These are phyloP conservation scores for Actinostola sp. DNA, from an alignment of 92 coral and sea anemone species.

Conservation along the genomic window DNA sequence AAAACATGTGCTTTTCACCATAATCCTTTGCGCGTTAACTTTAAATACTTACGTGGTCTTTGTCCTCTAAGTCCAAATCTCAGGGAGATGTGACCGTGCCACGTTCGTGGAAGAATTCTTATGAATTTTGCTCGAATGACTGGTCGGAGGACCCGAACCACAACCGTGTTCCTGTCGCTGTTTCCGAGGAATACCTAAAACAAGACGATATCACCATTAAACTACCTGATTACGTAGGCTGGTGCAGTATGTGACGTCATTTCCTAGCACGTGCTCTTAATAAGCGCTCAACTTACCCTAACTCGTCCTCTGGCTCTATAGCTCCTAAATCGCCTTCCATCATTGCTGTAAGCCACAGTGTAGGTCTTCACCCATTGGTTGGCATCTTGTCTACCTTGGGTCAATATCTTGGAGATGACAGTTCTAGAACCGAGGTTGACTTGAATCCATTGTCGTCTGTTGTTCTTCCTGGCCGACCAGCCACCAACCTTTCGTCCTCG, in stretches of 20 bases:
- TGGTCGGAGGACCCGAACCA: slow-evolving; percentile 69
- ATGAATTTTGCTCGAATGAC: slow-evolving; percentile 58
- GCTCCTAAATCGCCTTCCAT: slow-evolving; percentile 54
- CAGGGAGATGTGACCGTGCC: slow-evolving; percentile 72
- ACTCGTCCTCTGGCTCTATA: slow-evolving; percentile 66
- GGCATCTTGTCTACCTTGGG: slow-evolving; percentile 65
- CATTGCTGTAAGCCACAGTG: slow-evolving; percentile 50
- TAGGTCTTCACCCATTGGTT: slow-evolving; percentile 74
- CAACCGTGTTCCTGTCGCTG: slow-evolving; percentile 79
- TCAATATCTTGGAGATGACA: slow-evolving; percentile 50
- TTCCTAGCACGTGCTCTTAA: background rate
- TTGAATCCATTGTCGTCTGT: slow-evolving; percentile 72
- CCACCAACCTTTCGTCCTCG: slow-evolving; percentile 73
- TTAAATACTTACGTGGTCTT: slow-evolving; percentile 48
- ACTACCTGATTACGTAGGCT: no score
- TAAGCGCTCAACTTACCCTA: slow-evolving; percentile 43
- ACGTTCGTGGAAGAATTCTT: slow-evolving; percentile 68
- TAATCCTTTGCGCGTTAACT: background rate
- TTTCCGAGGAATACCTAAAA: slow-evolving; percentile 78
- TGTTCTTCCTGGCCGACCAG: slow-evolving; percentile 77
- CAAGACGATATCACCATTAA: background rate
- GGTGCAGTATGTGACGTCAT: no score
- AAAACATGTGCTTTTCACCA: background rate
- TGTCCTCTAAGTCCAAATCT: slow-evolving; percentile 75
- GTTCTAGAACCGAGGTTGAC: slow-evolving; percentile 52